Base-by-base conservation (phyloP, 2,888 invertebrate species). In the Polyploca ridens region DNA sequence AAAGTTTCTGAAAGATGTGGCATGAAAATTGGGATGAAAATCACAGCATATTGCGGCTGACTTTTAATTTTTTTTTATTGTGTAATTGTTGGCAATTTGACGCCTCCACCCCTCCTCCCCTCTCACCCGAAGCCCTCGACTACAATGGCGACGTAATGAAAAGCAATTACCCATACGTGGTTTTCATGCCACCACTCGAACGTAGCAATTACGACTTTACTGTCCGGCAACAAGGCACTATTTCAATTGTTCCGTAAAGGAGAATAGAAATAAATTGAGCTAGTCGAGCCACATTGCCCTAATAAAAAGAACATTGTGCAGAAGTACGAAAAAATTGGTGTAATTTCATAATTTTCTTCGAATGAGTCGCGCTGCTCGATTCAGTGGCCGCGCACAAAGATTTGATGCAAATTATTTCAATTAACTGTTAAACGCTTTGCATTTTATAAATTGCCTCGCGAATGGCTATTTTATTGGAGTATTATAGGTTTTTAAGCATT, bases 161-260 rank as follows among this genome's bases (percentile, higher is more conserved):
- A 89, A 91, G 93, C 93, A 93, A 93, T 93, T 93, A 93, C 92
- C 84, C 91, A 92, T 92, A 93, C 93, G 93, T 92, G 93, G 91
- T 87, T 85, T 84, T 84, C 88, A 85, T 85, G 78, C 83, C 76
- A 75, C 61, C 69, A 68, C 63, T 69, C 68, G 60, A 58, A 68
- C 64, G 66, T 46, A 16, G 69, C 65, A 83, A 78, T 76, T 64
- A 58, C 64, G 69, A 76, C 86, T 76, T 75, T 87, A 78, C 14
- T 11, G 1, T 66, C 16, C 41, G 41, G 63, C 2, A 27, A 64
- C 75, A 83, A 64, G 73, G 80, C 73, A 62, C 66, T 75, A 63
- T 77, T 82, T 84, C 49, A 64, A 66, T 68, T 68, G 68, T 57
- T 11, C n/a, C 3, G 8, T 27, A 65, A 19, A 64, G 75, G 80